Percentiles rank a stretch among this genome's conserved stretches.
phyloP scores from a whole-genome alignment of 2,888 invertebrate genomes.

The Pollenia labialis region DNA sequence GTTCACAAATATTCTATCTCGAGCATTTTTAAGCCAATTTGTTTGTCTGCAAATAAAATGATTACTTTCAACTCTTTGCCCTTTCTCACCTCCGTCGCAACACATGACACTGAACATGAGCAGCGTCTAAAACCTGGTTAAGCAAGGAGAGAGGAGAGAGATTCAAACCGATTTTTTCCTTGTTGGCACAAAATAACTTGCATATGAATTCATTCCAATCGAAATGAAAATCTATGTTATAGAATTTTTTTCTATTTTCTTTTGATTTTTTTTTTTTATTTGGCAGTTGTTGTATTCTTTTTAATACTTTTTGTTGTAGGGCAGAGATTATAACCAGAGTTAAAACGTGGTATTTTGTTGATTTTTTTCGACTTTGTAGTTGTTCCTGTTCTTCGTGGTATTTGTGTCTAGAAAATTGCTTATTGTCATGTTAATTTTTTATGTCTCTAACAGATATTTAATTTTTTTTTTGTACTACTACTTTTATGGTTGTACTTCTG shows the following conservation, averaged over 20 bases:
- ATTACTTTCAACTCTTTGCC: conserved; percentile 58
- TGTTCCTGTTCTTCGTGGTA: conserved; percentile 12
- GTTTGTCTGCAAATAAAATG: conserved; percentile 64
- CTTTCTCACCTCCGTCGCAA: conserved; percentile 4
- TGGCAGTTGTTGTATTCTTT: not conserved
- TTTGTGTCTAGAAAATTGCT: conserved; percentile 68
- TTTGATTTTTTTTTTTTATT: not conserved
- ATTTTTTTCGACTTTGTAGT: too few species aligned
- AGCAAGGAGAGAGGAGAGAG: not conserved
- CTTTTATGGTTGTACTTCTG: not conserved
- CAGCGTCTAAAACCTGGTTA: conserved; percentile 36
- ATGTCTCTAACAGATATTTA: conserved; percentile 68
- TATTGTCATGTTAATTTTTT: conserved; percentile 72
- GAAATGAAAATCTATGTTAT: conserved; percentile 70
- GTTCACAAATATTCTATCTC: conserved; percentile 1
- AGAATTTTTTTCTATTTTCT: conserved; percentile 51
- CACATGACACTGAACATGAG: not conserved
- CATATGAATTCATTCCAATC: conserved; percentile 70
- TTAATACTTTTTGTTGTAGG: not conserved
- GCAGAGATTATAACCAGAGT: conserved; percentile 57
- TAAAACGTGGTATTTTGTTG: conserved; percentile 40
- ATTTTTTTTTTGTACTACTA: conserved; percentile 30
- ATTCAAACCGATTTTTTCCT: not conserved
- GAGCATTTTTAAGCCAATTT: conserved; percentile 65
- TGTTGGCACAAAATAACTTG: conserved; percentile 40